Percentiles rank a stretch among this genome's conserved stretches.
Evolutionary conservation across 37 sponge, comb jelly and placozoan species (phyloP).

Genomic region (Chondrilla cf. caribensis): DNA sequence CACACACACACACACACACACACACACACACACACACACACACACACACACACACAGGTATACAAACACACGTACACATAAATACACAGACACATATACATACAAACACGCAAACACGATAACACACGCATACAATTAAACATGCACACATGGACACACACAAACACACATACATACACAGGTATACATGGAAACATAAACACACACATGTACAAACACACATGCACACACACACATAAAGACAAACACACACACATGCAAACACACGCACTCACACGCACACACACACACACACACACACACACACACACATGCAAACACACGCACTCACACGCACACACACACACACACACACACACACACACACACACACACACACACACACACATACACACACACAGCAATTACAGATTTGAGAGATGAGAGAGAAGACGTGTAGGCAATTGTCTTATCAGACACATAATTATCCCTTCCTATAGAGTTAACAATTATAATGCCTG

Average conservation of each 20-base stretch:
- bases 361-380: not conserved
- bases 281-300: not conserved
- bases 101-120: too few species aligned
- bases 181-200: not conserved
- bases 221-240: too few species aligned
- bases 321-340: too few species aligned
- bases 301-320: not conserved
- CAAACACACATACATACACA: not conserved
- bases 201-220: not conserved
- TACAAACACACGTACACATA: not conserved
- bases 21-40: not conserved
- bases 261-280: not conserved
- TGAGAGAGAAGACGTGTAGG: too few species aligned
- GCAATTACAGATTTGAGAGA: too few species aligned
- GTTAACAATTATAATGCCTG: too few species aligned
- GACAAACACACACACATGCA: not conserved
- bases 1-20: slow-evolving; percentile 16
- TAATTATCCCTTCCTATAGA: too few species aligned
- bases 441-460: too few species aligned
- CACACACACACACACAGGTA: not conserved
- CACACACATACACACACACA: slow-evolving; percentile 1
- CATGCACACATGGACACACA: too few species aligned
- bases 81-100: not conserved
- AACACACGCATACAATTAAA: too few species aligned
- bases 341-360: slow-evolving; percentile 8